Conservation (phyloP, 35 echinoderm and acorn worm species). For the Diadema setosum region DNA sequence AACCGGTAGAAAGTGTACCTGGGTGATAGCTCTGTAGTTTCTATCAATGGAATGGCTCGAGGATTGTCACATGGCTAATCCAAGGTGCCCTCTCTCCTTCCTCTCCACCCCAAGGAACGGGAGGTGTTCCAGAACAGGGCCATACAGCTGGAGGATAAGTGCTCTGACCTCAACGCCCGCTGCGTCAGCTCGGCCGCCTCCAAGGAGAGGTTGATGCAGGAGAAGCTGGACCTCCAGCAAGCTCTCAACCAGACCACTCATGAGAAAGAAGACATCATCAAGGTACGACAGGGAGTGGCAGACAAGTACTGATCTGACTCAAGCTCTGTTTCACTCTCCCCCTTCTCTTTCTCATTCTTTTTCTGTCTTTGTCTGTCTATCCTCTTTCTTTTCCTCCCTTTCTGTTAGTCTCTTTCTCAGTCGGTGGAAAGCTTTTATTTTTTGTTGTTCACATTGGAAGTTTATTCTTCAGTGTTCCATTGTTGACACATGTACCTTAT, state of each 20-base stretch:
- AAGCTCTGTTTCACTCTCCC: background rate
- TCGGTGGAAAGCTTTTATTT: too few species aligned
- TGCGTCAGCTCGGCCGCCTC: constrained; percentile 66
- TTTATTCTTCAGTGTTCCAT: too few species aligned
- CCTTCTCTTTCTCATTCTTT: background rate
- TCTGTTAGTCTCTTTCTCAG: background rate
- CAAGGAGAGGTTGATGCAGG: constrained; percentile 84
- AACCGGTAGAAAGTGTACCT: too few species aligned
- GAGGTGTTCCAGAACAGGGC: constrained; percentile 80
- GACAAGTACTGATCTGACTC: background rate
- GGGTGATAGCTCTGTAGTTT: too few species aligned
- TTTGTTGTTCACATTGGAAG: too few species aligned
- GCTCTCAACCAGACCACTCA: constrained; percentile 52
- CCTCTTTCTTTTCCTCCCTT: background rate
- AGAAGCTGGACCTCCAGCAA: constrained; percentile 94
- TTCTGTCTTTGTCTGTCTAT: background rate
- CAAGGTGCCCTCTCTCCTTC: too few species aligned
- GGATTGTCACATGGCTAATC: too few species aligned
- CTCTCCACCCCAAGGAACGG: constrained; percentile 84
- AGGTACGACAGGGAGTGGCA: background rate
- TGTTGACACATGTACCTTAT: too few species aligned
- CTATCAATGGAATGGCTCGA: too few species aligned
- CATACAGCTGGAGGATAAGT: constrained; percentile 66
- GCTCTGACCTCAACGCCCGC: constrained; percentile 77
- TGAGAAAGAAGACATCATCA: constrained; percentile 87